These are phyloP conservation scores for Drosophila phalerata DNA, from an alignment of 2,888 invertebrate genomes.

Conservation along the genomic window DNA sequence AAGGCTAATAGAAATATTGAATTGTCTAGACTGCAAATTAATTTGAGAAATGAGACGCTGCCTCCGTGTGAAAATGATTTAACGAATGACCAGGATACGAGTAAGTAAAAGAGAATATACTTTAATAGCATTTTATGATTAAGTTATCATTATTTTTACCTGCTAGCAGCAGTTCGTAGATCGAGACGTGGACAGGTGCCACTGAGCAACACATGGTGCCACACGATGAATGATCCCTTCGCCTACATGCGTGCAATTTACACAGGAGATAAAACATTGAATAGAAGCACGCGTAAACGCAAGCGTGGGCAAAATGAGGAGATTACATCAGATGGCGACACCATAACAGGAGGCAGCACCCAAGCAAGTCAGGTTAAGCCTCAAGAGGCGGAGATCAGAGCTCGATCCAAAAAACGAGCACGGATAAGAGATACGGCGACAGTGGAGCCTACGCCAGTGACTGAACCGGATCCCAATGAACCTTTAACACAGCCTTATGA, in stretches of 20 bases:
- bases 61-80: not conserved
- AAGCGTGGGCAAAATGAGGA: not conserved
- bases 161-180: slow-evolving; percentile 56
- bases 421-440: not conserved
- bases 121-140: too few species aligned
- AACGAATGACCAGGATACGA: not conserved
- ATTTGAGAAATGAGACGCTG: not conserved
- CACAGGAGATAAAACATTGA: not conserved
- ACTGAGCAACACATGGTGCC: slow-evolving; percentile 40
- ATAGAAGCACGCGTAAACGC: not conserved
- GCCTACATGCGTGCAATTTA: slow-evolving; percentile 13
- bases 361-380: not conserved
- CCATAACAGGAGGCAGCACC: not conserved
- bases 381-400: not conserved
- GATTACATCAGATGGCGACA: too few species aligned
- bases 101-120: slow-evolving; percentile 22
- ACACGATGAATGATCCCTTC: slow-evolving; percentile 40
- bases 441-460: not conserved
- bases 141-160: not conserved
- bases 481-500: not conserved
- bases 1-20: not conserved
- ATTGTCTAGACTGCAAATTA: slow-evolving; percentile 1
- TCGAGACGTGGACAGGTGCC: slow-evolving; percentile 69
- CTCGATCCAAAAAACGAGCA: not conserved
- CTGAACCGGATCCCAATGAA: not conserved